A percentile compares a stretch with the other conserved stretches of the same genome.
Evolutionary conservation across 2,888 invertebrate species (phyloP).

Genomic region (Drosophila flavopinicola): DNA sequence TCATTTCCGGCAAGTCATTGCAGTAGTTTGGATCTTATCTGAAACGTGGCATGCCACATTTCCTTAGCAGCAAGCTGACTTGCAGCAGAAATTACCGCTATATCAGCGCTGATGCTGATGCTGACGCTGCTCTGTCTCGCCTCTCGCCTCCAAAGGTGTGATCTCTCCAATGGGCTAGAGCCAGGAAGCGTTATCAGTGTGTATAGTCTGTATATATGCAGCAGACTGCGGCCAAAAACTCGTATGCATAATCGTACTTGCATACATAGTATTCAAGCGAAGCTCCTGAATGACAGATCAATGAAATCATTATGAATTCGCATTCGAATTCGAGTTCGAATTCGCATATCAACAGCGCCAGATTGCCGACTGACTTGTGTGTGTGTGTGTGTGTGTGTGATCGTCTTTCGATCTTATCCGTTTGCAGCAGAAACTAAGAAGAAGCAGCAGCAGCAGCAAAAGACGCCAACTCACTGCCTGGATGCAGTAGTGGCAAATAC

Average conservation of each 20-base stretch:
- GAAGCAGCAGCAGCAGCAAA: background rate
- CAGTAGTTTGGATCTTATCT: slow-evolving; percentile 12
- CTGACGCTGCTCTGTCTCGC: slow-evolving; percentile 35
- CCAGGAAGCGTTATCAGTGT: slow-evolving; percentile 62
- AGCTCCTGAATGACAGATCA: slow-evolving; percentile 80
- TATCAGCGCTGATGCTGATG: slow-evolving; percentile 1
- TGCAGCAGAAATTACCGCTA: slow-evolving; percentile 47
- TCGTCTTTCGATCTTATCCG: slow-evolving; percentile 53
- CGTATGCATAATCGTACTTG: slow-evolving; percentile 6
- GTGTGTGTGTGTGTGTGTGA: slow-evolving; percentile 22
- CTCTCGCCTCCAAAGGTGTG: slow-evolving; percentile 54
- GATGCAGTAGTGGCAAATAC: background rate
- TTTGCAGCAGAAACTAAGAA: slow-evolving; percentile 6
- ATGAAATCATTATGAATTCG: slow-evolving; percentile 77
- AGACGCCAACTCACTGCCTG: slow-evolving; percentile 44
- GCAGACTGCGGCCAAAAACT: slow-evolving; percentile 1
- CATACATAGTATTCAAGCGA: slow-evolving; percentile 7
- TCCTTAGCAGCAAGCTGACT: slow-evolving; percentile 22
- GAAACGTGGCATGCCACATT: slow-evolving; percentile 18
- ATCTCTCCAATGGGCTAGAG: slow-evolving; percentile 48
- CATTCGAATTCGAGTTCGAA: slow-evolving; percentile 38
- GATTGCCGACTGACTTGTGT: background rate
- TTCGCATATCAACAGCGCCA: slow-evolving; percentile 22
- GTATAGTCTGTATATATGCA: slow-evolving; percentile 4
- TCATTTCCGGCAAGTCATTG: slow-evolving; percentile 40